These are phyloP conservation scores for Stercorarius parasiticus DNA, from an alignment of 2,113 vertebrate species.

Conservation along the genomic window DNA sequence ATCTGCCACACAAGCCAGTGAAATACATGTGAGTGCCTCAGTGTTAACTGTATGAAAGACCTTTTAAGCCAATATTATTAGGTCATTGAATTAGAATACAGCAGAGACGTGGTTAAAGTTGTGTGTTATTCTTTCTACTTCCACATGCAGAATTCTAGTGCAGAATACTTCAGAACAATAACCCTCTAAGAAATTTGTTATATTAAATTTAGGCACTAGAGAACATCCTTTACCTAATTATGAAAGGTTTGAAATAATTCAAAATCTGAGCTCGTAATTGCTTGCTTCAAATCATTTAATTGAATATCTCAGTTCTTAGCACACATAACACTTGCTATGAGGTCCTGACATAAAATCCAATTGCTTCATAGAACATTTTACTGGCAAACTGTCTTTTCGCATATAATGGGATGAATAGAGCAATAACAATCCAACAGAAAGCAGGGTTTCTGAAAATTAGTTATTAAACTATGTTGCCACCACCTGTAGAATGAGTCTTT, in stretches of 20 bases:
- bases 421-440: neutral
- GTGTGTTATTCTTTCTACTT: neutral
- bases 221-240: neutral
- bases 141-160: neutral
- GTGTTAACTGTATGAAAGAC: neutral
- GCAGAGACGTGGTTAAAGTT: neutral
- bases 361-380: neutral
- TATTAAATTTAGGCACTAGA: neutral
- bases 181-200: neutral
- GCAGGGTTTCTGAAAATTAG: neutral
- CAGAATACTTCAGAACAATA: neutral
- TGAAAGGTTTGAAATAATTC: neutral
- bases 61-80: neutral
- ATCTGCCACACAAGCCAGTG: neutral
- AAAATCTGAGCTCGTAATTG: neutral
- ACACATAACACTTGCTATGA: neutral
- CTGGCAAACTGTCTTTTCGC: neutral
- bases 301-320: neutral
- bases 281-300: neutral
- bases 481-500: neutral
- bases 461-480: neutral
- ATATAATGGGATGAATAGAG: neutral
- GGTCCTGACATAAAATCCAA: neutral
- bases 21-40: neutral
- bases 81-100: neutral